Conservation (phyloP, 2,113 vertebrate species). For the Upupa epops region DNA sequence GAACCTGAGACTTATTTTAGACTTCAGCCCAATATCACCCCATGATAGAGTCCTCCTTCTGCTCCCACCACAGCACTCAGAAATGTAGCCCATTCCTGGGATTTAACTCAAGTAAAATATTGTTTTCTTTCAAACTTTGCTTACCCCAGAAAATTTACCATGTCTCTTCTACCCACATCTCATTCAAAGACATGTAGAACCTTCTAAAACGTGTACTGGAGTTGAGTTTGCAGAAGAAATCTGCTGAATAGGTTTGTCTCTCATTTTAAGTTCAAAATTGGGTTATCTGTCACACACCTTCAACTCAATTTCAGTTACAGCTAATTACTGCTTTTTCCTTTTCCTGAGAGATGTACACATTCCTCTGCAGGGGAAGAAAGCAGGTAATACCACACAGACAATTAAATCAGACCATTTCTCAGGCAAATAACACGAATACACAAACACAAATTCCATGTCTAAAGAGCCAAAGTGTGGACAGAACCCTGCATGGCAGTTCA, state of each 20-base stretch:
- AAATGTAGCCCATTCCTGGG: background rate
- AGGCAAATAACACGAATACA: background rate
- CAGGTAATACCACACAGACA: background rate
- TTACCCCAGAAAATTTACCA: background rate
- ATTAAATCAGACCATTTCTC: background rate
- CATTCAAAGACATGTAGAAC: background rate
- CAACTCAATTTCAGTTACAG: background rate
- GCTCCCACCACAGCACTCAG: background rate
- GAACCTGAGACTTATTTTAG: background rate
- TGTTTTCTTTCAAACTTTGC: background rate
- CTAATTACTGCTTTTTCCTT: background rate
- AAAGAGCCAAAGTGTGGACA: background rate
- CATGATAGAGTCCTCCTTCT: background rate
- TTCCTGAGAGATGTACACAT: background rate
- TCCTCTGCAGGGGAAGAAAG: background rate
- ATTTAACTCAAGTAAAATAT: slow-evolving; percentile 12
- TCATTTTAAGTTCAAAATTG: background rate
- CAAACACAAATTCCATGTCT: background rate
- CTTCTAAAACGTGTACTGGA: background rate
- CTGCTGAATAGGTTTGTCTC: slow-evolving; percentile 11
- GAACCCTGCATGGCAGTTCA: background rate
- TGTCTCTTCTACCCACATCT: background rate
- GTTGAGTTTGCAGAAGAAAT: background rate
- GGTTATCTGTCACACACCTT: background rate
- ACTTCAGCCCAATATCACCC: background rate